phyloP scores from a whole-genome alignment of 2,113 vertebrate genomes.

The Cynopterus brachyotis region DNA sequence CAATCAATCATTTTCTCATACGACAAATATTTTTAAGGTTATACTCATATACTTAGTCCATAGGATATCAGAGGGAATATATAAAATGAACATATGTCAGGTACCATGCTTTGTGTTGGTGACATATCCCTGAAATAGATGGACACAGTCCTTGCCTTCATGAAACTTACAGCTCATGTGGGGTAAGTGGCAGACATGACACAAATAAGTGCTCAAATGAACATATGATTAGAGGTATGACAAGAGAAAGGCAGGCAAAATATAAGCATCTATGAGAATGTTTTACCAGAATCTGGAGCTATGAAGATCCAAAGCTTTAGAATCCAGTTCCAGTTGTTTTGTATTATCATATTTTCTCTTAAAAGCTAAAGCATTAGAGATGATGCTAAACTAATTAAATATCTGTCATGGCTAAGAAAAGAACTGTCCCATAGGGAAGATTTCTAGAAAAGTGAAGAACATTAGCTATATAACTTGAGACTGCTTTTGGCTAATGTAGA shows the following conservation, averaged over 20 bases:
- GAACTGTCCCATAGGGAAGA: slow-evolving; percentile 27
- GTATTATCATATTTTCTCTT: slow-evolving; percentile 45
- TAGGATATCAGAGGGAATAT: not conserved
- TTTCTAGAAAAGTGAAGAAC: not conserved
- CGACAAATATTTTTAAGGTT: not conserved
- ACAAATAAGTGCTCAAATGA: not conserved
- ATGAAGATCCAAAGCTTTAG: not conserved
- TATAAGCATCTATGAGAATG: not conserved
- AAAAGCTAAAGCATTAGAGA: slow-evolving; percentile 48
- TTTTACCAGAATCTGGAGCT: not conserved
- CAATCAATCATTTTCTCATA: not conserved
- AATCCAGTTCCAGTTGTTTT: slow-evolving; percentile 33
- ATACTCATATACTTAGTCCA: not conserved
- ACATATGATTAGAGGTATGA: not conserved
- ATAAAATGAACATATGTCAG: not conserved
- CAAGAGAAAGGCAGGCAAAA: not conserved
- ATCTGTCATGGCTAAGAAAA: slow-evolving; percentile 65
- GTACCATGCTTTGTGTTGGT: not conserved
- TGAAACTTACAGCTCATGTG: not conserved
- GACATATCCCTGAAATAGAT: not conserved
- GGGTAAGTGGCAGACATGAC: not conserved
- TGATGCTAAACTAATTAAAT: slow-evolving; percentile 66
- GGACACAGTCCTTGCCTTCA: not conserved
- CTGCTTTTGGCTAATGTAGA: not conserved
- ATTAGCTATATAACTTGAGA: not conserved